phyloP scores from a whole-genome alignment of 2,797 vertebrate genomes.

The Bradypodion ventrale region DNA sequence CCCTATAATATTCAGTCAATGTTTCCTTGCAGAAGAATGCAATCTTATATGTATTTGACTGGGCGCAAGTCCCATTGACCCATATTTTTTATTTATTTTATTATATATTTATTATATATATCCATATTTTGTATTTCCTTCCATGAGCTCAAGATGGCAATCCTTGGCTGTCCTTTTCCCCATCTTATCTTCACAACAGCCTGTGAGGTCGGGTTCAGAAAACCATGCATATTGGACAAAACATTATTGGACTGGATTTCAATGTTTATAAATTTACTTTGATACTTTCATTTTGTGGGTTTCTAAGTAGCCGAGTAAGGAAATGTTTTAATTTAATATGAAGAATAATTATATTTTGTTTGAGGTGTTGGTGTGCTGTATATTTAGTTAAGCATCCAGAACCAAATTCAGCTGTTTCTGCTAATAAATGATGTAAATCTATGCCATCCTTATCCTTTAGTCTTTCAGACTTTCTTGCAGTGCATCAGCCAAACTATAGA shows the following conservation, averaged over 20 bases:
- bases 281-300: neutral
- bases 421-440: neutral
- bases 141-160: neutral
- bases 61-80: neutral
- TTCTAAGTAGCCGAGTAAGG: neutral
- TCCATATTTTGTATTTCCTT: neutral
- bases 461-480: neutral
- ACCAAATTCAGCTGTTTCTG: neutral
- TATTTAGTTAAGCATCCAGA: neutral
- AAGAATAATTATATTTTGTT: neutral
- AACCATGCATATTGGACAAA: too few relatives aligned
- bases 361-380: too few relatives aligned
- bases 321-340: neutral
- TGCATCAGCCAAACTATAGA: slow-evolving; percentile 8
- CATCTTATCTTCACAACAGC: neutral
- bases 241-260: too few relatives aligned
- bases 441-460: neutral
- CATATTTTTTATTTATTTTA: neutral
- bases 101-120: neutral
- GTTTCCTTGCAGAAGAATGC: too few relatives aligned
- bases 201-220: neutral
- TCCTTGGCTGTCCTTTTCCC: neutral
- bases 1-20: too few relatives aligned
- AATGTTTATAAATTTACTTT: too few relatives aligned
- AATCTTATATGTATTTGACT: neutral